Conservation (phyloP, 2,888 invertebrate species). For the Mamestra brassicae region DNA sequence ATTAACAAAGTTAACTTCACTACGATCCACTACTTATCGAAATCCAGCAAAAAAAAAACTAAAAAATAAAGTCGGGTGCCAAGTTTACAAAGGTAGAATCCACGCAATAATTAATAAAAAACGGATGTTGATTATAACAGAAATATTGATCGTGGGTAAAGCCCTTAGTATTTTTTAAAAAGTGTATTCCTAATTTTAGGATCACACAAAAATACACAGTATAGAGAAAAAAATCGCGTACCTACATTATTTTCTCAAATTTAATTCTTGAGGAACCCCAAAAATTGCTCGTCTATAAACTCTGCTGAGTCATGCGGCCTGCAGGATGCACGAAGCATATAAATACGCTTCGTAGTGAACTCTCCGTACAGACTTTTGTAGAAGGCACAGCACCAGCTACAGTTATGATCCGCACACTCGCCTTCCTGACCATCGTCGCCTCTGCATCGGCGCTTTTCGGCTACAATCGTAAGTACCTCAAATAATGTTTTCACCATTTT, state of each 20-base stretch:
- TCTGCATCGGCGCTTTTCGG: background rate
- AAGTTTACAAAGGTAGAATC: no score
- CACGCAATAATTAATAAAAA: no score
- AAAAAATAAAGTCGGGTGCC: no score
- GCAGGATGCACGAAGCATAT: conserved; percentile 11
- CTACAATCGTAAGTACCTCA: background rate
- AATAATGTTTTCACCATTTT: background rate
- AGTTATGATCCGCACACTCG: conserved; percentile 24
- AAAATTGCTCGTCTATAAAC: background rate
- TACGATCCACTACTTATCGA: no score
- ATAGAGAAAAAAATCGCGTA: background rate
- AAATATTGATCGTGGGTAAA: no score
- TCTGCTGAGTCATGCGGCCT: background rate
- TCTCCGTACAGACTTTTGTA: background rate
- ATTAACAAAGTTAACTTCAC: no score
- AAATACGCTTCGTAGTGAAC: conserved; percentile 1
- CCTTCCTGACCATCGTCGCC: conserved; percentile 18
- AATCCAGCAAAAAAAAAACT: no score
- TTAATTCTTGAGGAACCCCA: conserved; percentile 23
- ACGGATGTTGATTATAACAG: no score
- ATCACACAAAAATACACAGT: no score
- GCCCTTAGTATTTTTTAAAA: no score
- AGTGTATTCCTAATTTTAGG: no score
- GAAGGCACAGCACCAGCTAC: background rate
- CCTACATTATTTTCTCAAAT: background rate